These are phyloP conservation scores for Drosophila yakuba DNA, from an alignment of 1,140 invertebrate species.

Conservation along the genomic window DNA sequence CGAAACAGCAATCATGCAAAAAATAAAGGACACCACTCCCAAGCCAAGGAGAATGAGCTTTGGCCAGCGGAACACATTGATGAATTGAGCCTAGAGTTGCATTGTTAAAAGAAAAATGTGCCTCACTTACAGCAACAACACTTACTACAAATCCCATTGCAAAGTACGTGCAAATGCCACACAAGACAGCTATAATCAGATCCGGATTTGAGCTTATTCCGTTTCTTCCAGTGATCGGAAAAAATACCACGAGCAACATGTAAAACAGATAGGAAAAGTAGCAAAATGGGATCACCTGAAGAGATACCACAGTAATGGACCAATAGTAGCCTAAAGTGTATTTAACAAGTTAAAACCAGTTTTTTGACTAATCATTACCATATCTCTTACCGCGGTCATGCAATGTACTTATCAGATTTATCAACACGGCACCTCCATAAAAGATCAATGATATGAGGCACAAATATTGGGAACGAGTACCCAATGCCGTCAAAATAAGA, in stretches of 20 bases:
- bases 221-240: conserved; percentile 89
- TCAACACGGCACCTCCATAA: conserved; percentile 50
- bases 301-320: conserved; percentile 85
- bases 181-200: conserved; percentile 85
- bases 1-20: conserved; percentile 86
- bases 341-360: neutral
- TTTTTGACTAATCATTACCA: neutral
- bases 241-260: conserved; percentile 88
- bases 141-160: conserved; percentile 68
- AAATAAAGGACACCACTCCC: conserved; percentile 79
- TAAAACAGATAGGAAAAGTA: conserved; percentile 88
- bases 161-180: conserved; percentile 83
- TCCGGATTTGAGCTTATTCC: conserved; percentile 88
- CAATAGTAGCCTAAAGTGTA: conserved; percentile 85
- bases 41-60: conserved; percentile 52
- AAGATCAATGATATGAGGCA: conserved; percentile 66
- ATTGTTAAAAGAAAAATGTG: no score
- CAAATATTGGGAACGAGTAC: conserved; percentile 58
- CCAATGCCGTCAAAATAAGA: conserved; percentile 35
- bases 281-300: conserved; percentile 83
- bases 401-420: conserved; percentile 66
- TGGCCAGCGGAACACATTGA: conserved; percentile 69
- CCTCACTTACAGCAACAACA: neutral
- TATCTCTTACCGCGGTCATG: conserved; percentile 66
- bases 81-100: conserved; percentile 52